phyloP scores from a whole-genome alignment of 2,888 invertebrate genomes.

The Cyclophora albipunctata region DNA sequence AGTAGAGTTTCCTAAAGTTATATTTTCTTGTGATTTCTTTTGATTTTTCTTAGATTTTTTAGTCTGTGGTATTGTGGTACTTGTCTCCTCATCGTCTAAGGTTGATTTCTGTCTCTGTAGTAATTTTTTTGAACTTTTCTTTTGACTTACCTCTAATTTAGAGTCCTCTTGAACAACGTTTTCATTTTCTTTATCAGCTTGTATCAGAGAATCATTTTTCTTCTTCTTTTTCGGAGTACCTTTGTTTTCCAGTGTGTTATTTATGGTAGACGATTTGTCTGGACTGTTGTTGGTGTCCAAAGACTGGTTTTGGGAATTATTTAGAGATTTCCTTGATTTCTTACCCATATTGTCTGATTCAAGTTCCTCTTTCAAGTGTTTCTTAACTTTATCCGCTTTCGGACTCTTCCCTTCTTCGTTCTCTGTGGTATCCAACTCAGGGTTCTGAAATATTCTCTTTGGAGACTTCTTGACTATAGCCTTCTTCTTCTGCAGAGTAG shows the following conservation, averaged over 20 bases:
- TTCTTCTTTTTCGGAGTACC: neutral
- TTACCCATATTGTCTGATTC: conserved; percentile 26
- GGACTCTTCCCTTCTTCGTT: conserved; percentile 46
- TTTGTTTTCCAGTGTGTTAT: neutral
- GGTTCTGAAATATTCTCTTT: conserved; percentile 62
- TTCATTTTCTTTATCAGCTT: conserved; percentile 3
- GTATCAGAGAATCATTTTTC: conserved; percentile 6
- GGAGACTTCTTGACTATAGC: conserved; percentile 65
- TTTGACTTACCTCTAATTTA: neutral
- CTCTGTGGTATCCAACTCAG: conserved; percentile 45
- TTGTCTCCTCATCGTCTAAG: conserved; percentile 5
- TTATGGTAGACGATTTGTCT: neutral
- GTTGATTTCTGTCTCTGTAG: conserved; percentile 19
- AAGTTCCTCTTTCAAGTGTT: conserved; percentile 51
- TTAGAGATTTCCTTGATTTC: conserved; percentile 15
- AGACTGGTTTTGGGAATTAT: conserved; percentile 16
- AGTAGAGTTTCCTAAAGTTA: neutral
- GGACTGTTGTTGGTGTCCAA: conserved; percentile 3
- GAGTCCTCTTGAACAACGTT: too few species aligned
- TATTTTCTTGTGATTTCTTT: conserved; percentile 1
- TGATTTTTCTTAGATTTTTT: neutral
- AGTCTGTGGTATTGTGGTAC: conserved; percentile 2
- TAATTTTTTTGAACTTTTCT: conserved; percentile 22
- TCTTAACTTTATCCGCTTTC: conserved; percentile 60
- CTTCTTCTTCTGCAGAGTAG: conserved; percentile 61